These are phyloP conservation scores for Microtus oregoni DNA, from an alignment of 2,113 vertebrate species.

Conservation along the genomic window DNA sequence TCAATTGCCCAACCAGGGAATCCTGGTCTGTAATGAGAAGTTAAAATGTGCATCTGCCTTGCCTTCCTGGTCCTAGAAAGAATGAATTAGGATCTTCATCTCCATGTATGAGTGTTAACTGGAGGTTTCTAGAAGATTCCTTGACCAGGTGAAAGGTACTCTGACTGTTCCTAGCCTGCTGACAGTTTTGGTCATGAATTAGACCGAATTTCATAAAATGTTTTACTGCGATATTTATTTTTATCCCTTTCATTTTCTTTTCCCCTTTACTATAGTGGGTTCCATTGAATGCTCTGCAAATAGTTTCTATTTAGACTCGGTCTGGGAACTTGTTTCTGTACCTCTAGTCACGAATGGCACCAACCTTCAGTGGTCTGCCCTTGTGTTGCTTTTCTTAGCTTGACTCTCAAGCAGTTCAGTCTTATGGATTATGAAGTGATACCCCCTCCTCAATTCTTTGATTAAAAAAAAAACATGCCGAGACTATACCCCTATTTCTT, in stretches of 20 bases:
- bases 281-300: neutral
- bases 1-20: rapidly evolving
- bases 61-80: neutral
- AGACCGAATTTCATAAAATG: neutral
- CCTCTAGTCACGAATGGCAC: neutral
- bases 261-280: neutral
- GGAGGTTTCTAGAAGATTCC: rapidly evolving
- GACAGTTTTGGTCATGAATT: neutral
- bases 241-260: neutral
- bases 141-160: neutral
- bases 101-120: rapidly evolving
- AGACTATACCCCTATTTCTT: neutral
- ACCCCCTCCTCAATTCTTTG: neutral
- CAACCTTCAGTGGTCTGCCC: neutral
- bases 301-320: neutral
- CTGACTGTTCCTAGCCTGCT: neutral
- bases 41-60: rapidly evolving
- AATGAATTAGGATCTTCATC: neutral
- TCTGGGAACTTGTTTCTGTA: neutral
- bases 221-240: neutral
- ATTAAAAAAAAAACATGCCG: neutral
- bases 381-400: neutral
- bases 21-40: rapidly evolving
- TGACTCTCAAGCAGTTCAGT: neutral
- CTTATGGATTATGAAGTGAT: neutral